Percentiles rank a stretch among this genome's conserved stretches.
Conservation (phyloP, 2,113 vertebrate species). For the Galbula dea region DNA sequence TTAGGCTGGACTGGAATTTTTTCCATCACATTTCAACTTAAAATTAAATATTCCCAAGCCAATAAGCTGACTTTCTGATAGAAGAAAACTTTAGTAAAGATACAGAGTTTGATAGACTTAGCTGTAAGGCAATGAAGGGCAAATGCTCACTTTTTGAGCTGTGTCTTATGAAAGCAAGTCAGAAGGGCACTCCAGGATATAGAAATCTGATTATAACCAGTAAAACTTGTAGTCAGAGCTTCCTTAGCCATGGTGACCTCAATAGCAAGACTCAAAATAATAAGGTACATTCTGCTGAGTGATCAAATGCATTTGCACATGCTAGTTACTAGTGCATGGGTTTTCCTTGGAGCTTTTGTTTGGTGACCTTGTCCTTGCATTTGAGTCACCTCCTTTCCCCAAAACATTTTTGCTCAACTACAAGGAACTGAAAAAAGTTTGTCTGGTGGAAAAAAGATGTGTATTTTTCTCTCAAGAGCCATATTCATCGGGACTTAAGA, state of each 20-base stretch:
- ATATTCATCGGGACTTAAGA: not conserved
- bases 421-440: not conserved
- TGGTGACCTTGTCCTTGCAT: not conserved
- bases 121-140: not conserved
- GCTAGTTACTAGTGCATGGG: not conserved
- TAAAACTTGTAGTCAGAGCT: not conserved
- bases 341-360: not conserved
- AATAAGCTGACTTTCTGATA: not conserved
- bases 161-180: not conserved
- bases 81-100: not conserved
- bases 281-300: not conserved
- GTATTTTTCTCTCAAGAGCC: not conserved
- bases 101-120: not conserved
- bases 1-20: not conserved
- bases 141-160: not conserved
- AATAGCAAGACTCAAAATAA: not conserved
- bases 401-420: not conserved
- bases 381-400: not conserved
- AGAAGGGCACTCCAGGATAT: rapidly evolving
- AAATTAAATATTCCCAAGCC: not conserved
- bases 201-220: not conserved
- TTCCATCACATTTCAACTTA: not conserved
- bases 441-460: not conserved
- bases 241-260: not conserved
- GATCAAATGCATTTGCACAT: not conserved